Base-by-base conservation (phyloP, 2,888 invertebrate species). In the Zhuqinia jingwanae region DNA sequence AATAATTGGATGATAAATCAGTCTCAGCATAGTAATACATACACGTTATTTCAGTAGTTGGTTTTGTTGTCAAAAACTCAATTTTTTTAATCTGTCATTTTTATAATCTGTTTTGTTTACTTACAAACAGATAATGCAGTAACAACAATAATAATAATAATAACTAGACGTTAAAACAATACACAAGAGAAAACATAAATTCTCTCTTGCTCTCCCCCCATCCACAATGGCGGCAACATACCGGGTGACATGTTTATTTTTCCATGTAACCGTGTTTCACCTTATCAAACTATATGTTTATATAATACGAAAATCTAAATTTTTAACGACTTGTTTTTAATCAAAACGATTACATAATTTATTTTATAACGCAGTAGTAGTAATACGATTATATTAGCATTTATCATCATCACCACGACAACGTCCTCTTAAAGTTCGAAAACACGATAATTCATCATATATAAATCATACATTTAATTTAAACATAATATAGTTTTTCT, bases 101-200 rank as follows among this genome's bases (percentile, higher is more conserved):
- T 25, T 30, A 70, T 50, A 53, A 73, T 13, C 50, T 53, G 73
- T 25, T 50, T 15, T n/a, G n/a, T n/a, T 50, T 53, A 73, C 73
- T n/a, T n/a, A 73, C n/a, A 73, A 73, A 53, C 73, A 73, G 73
- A 50, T 73, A 15, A 50, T 50, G 42, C n/a, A 68, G n/a, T 11
- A 45, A 42, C 42, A 42, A n/a, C n/a, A n/a, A 36, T 60, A 22
- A 56, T 22, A 56, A 53, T 20, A 53, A 65, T 45, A 70, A 45
- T 15, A 70, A 73, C 73, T 50, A 53, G 73, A 73, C 73, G 73
- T 73, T 53, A 73, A 73, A 73, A 73, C 73, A 73, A 73, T 73
- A 27, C 73, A 73, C 73, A 73, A 50, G 30, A 73, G 47, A 50
- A 25, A 50, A 50, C 50, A 56, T n/a, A n/a, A n/a, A n/a, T n/a